Percentiles rank a stretch among this genome's conserved stretches.
These are phyloP conservation scores for Pemphigus obesinymphae DNA, from an alignment of 1,140 invertebrate species.

Conservation along the genomic window DNA sequence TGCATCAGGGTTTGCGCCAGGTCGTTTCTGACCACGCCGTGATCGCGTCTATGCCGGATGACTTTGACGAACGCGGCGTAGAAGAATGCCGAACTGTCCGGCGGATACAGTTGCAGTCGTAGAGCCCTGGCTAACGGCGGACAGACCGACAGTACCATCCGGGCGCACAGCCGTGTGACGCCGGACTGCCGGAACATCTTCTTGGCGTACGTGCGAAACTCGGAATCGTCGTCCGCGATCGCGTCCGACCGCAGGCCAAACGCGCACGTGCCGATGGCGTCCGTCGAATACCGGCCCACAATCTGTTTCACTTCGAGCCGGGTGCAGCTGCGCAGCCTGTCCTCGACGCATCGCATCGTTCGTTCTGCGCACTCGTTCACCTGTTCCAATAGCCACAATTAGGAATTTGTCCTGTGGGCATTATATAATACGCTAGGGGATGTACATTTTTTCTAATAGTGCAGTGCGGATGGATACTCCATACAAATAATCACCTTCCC, in stretches of 20 bases:
- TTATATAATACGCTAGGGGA: too few relatives aligned
- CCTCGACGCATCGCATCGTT: slow-evolving; percentile 50
- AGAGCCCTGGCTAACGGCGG: too few relatives aligned
- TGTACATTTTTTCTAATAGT: too few relatives aligned
- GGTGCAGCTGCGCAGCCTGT: background rate
- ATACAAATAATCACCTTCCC: too few relatives aligned
- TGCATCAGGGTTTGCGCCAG: slow-evolving; percentile 47
- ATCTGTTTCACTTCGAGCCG: background rate
- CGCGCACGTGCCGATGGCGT: slow-evolving; percentile 31
- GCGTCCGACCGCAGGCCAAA: slow-evolving; percentile 10
- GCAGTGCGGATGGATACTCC: too few relatives aligned
- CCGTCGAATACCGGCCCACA: slow-evolving; percentile 17
- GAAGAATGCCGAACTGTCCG: too few relatives aligned
- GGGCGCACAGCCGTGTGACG: too few relatives aligned
- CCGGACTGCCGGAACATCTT: slow-evolving; percentile 43
- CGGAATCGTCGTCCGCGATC: slow-evolving; percentile 46
- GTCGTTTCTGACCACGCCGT: slow-evolving; percentile 48
- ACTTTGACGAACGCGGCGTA: slow-evolving; percentile 44
- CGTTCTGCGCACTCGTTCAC: slow-evolving; percentile 50
- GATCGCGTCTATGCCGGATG: slow-evolving; percentile 45
- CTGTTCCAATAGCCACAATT: too few relatives aligned
- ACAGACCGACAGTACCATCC: too few relatives aligned
- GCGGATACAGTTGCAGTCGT: too few relatives aligned
- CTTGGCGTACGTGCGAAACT: slow-evolving; percentile 52
- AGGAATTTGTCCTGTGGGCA: too few relatives aligned